Evolutionary conservation across 1,140 invertebrate genomes (phyloP), one percentile per base, ranked within the genome.

Genomic region (Sesamia nonagrioides): DNA sequence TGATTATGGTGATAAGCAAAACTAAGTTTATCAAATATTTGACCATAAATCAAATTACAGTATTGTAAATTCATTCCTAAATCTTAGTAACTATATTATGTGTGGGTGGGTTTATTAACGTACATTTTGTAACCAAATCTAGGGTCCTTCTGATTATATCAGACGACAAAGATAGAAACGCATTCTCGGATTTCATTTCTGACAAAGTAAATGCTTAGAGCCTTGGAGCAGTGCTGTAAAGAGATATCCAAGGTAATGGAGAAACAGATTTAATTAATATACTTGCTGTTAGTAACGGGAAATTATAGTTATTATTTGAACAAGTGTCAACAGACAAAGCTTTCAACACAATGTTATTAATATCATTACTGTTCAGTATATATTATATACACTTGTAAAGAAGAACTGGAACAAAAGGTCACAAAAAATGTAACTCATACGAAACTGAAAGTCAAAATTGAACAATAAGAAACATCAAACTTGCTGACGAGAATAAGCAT

Each of bases 71-170:
- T 17, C 17, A 54, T 5, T 77, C 50, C 15, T 37, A 54, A 66
- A 77, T 77, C 60, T 33, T 11, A 40, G 48, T 40, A 68, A 35
- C 74, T 63, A 63, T 27, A 27, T 27, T 27, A 27, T 66, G 61
- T 68, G 74, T 77, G n/a, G 61, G 61, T 68, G 33, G 50, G 69
- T 54, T 72, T 72, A 72, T 72, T 66, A 77, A 52, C 27, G n/a
- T 35, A 76, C 33, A 68, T 68, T 68, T 54, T 77, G 74, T 66
- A 77, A 77, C 58, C 61, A 40, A 77, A 77, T 66, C 60, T 77
- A 66, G 48, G 69, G 74, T 68, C 74, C 61, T 77, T 61, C 54
- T 35, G 74, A 77, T 77, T 37, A 21, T 54, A 68, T 66, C 74
- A 68, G 61, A 56, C 33, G 56, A 18, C 58, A 60, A 50, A 66